Conservation (phyloP, 2,888 invertebrate species). For the Digitonthophagus gazella region DNA sequence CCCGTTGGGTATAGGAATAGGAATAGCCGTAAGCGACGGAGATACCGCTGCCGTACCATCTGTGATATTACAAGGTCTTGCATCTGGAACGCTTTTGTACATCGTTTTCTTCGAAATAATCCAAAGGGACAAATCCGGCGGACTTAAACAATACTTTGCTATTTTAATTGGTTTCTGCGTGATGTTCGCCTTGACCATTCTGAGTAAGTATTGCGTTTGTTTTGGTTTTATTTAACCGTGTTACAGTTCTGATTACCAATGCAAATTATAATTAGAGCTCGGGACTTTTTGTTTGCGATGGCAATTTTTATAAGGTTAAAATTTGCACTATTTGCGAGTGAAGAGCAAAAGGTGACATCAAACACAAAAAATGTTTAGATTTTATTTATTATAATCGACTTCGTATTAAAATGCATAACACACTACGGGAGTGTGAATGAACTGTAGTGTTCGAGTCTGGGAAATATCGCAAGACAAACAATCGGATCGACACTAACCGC, state of each 20-base stretch:
- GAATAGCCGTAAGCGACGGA: constrained; percentile 60
- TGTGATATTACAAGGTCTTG: constrained; percentile 76
- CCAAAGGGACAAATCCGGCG: constrained; percentile 57
- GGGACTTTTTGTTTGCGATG: too few relatives aligned
- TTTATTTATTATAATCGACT: not conserved
- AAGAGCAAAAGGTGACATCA: too few relatives aligned
- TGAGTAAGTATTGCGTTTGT: constrained; percentile 36
- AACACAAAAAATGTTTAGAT: too few relatives aligned
- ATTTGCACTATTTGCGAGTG: too few relatives aligned
- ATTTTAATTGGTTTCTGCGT: constrained; percentile 67
- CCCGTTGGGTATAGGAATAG: constrained; percentile 73
- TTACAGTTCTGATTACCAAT: not conserved
- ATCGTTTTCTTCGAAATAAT: constrained; percentile 97
- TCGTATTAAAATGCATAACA: not conserved
- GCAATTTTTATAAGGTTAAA: too few relatives aligned
- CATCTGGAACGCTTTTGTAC: constrained; percentile 89
- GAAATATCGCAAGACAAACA: not conserved
- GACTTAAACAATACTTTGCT: constrained; percentile 65
- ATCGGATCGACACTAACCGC: not conserved
- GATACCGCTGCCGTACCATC: constrained; percentile 62
- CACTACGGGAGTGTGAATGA: not conserved
- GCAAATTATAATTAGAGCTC: too few relatives aligned
- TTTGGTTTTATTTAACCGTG: not conserved
- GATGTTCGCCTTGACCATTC: constrained; percentile 59
- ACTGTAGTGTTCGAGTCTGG: not conserved